Base-by-base conservation (phyloP, 1,140 invertebrate species). In the Habropoda laboriosa region DNA sequence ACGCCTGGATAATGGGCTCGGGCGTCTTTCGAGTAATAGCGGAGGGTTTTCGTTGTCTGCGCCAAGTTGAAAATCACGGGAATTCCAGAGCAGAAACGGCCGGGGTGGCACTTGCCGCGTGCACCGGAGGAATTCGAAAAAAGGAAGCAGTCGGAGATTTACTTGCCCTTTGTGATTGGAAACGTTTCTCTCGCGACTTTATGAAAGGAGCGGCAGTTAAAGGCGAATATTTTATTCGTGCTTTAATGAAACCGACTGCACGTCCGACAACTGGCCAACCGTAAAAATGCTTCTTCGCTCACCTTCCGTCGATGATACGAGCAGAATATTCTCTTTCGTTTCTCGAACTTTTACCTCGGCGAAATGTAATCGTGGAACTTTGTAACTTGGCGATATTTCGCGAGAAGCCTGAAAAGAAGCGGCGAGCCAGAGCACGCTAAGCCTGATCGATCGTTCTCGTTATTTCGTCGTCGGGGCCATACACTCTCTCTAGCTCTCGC, bases 101-200 rank as follows among this genome's bases (percentile, higher is more conserved):
- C 21, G 0, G 30, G 8, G 3, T n/a, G 8, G 35, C n/a, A 1
- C 12, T 61, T 40, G 21, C n/a, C n/a, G n/a, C 58, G 2, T 21
- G 4, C 18, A 2, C 35, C 55, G 7, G 30, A n/a, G n/a, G 21
- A 66, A 80, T 72, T 64, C 42, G 47, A 27, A 53, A 53, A 24
- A 32, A 45, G 53, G 57, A 55, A 68, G 76, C 80, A 81, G 76
- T 79, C 55, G 58, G 47, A 77, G 70, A 79, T 85, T 84, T 81
- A 76, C 71, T 45, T 47, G 71, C 68, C 77, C 78, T 83, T 85
- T 84, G 83, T 75, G 78, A 84, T 84, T 85, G 78, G 72, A 85
- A 85, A 84, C 63, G 82, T 68, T 72, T 72, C 67, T 70, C 57
- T 73, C 66, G 68, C 72, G 72, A 53, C 40, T 74, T 82, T 71